A percentile compares a stretch with the other conserved stretches of the same genome.
phyloP scores from a whole-genome alignment of 1,140 invertebrate genomes.

The Chelonus insularis region DNA sequence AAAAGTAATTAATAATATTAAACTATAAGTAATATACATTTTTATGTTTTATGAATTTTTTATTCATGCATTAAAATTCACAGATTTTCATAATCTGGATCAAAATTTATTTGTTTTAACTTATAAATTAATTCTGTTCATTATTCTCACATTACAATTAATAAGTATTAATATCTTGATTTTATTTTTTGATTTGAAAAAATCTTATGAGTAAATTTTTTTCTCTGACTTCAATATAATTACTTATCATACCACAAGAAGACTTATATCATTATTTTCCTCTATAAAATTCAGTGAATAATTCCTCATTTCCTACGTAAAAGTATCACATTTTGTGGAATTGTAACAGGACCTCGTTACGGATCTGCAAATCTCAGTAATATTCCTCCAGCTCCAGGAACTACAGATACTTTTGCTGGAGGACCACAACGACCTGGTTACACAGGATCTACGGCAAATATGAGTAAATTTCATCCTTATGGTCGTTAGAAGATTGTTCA shows the following conservation, averaged over 20 bases:
- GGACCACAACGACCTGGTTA: constrained; percentile 46
- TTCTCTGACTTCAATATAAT: neutral
- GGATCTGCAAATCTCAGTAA: constrained; percentile 37
- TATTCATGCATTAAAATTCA: no score
- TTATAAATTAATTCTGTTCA: no score
- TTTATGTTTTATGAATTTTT: no score
- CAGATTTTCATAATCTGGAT: no score
- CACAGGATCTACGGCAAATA: constrained; percentile 36
- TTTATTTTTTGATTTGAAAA: constrained; percentile 3
- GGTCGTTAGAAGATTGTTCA: constrained; percentile 41
- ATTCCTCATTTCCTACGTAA: constrained; percentile 10
- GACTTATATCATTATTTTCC: no score
- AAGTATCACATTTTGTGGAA: constrained; percentile 51
- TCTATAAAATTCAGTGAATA: neutral
- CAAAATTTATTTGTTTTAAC: no score
- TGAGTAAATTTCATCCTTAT: constrained; percentile 56
- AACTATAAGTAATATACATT: no score
- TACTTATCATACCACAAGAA: no score
- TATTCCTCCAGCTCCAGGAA: constrained; percentile 42
- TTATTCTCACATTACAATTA: no score
- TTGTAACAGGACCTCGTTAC: constrained; percentile 50
- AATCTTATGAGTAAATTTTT: neutral
- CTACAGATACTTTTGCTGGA: constrained; percentile 38
- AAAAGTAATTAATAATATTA: no score
- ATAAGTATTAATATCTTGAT: constrained; percentile 24